Base-by-base conservation (phyloP, 2,113 vertebrate genomes). In the Mastomys coucha region DNA sequence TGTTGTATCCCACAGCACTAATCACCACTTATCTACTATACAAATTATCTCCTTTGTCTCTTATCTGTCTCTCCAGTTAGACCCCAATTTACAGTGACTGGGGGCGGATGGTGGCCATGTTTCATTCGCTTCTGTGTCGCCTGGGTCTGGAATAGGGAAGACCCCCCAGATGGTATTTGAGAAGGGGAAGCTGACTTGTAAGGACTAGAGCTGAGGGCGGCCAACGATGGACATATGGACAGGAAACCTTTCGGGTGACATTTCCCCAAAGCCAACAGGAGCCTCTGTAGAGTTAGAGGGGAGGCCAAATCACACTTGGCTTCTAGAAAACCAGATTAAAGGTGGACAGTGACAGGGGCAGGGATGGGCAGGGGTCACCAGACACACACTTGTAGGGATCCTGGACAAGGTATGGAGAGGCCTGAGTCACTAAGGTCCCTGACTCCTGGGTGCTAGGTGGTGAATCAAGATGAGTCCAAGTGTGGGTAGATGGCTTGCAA, bases 201-300 rank as follows among this genome's bases (percentile, higher is more conserved):
- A 82, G 10, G 31, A 28, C 39, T 76, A 53, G 45, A 56, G 28
- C 72, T 31, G 26, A 73, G 67, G 80, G 45, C 53, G 33, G 26
- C 31, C 0, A 69, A 16, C 1, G 13, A 26, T 24, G 51, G 28
- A 24, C 22, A 3, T 1, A 1, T 3, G 12, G 67, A 67, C 58
- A 42, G 81, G 94, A 90, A 19, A 33, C 7, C n/a, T 58, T 42
- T 70, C 20, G 16, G 12, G 65, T 1, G 12, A 3, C 39, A 2
- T 39, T 63, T 33, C n/a, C 65, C 70, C 19, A 19, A 76, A 13
- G 33, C 33, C 69, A 63, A 1, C 2, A 12, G 77, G 39, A 72
- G 7, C 39, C 84, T n/a, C 63, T 24, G 9, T 19, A 33, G 28
- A 31, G 28, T 11, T 3, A 16, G 17, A 19, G 6, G 45, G 49